Conservation (phyloP, 53 echinoderm and acorn worm species). For the Patiria pectinifera region DNA sequence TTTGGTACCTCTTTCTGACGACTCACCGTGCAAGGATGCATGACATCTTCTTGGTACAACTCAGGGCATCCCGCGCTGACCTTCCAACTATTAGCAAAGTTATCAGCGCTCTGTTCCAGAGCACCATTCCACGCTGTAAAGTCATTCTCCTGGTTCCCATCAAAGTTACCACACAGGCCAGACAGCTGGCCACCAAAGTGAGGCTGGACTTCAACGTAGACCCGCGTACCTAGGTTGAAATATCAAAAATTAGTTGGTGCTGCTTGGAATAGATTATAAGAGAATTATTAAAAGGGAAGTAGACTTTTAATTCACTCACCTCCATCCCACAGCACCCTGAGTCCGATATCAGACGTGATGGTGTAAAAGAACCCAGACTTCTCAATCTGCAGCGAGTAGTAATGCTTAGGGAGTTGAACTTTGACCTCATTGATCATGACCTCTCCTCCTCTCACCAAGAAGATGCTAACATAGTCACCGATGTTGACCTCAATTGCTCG, state of each 20-base stretch:
- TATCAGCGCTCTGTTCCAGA: conserved; percentile 79
- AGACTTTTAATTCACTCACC: conserved; percentile 54
- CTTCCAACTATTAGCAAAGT: conserved; percentile 95
- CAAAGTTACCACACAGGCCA: conserved; percentile 90
- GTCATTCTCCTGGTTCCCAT: conserved; percentile 86
- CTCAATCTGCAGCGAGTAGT: conserved; percentile 79
- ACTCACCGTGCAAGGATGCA: conserved; percentile 83
- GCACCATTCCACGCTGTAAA: conserved; percentile 82
- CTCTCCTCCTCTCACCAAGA: conserved; percentile 81
- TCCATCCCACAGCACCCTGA: conserved; percentile 89
- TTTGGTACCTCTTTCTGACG: too few relatives aligned
- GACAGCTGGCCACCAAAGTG: conserved; percentile 61
- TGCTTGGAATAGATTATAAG: not conserved
- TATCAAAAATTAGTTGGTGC: too few relatives aligned
- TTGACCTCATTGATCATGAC: conserved; percentile 83
- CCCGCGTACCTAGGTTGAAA: conserved; percentile 70
- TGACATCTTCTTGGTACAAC: conserved; percentile 63
- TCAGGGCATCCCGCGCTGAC: conserved; percentile 83
- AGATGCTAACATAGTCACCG: conserved; percentile 67
- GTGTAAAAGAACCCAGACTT: conserved; percentile 80
- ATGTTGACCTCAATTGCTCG: conserved; percentile 85
- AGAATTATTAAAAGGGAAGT: not conserved
- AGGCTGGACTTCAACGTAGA: conserved; percentile 79
- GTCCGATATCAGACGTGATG: conserved; percentile 77
- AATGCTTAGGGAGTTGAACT: conserved; percentile 79